Percentiles rank a stretch among this genome's conserved stretches.
Evolutionary conservation across 1,140 invertebrate species (phyloP).

Genomic region (Tenebrio molitor): DNA sequence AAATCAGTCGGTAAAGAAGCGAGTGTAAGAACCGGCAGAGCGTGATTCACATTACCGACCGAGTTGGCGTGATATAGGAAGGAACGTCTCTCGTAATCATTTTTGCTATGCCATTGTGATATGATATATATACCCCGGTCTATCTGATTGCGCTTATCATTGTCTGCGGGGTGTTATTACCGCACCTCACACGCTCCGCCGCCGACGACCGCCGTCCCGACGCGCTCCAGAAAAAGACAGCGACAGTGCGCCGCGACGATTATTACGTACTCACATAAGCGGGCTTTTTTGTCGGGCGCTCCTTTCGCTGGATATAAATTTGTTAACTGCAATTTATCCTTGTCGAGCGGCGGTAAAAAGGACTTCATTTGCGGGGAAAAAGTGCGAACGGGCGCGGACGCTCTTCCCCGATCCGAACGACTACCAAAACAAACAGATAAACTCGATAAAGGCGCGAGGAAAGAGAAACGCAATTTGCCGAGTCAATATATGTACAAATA

Average conservation of each 20-base stretch:
- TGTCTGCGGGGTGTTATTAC: slow-evolving; percentile 61
- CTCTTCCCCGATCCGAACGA: background rate
- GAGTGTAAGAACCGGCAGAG: slow-evolving; percentile 62
- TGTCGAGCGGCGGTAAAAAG: slow-evolving; percentile 47
- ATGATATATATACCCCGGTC: slow-evolving; percentile 61
- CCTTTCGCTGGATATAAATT: slow-evolving; percentile 49
- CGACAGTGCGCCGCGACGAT: slow-evolving; percentile 18
- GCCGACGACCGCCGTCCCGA: slow-evolving; percentile 7
- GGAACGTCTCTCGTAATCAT: slow-evolving; percentile 65
- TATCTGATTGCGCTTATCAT: slow-evolving; percentile 62
- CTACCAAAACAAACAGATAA: slow-evolving; percentile 45
- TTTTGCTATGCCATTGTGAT: slow-evolving; percentile 64
- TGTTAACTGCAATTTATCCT: slow-evolving; percentile 53
- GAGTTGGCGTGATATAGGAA: slow-evolving; percentile 61
- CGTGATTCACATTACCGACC: slow-evolving; percentile 63
- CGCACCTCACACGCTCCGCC: slow-evolving; percentile 51
- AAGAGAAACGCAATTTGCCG: slow-evolving; percentile 44
- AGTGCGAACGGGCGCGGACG: too few species aligned
- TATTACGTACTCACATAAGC: slow-evolving; percentile 43
- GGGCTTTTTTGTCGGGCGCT: slow-evolving; percentile 41
- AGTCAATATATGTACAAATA: slow-evolving; percentile 44
- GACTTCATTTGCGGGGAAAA: slow-evolving; percentile 49
- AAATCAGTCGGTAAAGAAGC: slow-evolving; percentile 60
- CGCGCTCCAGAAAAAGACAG: slow-evolving; percentile 46
- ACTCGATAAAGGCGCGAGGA: slow-evolving; percentile 34